Evolutionary conservation across 2,888 invertebrate species (phyloP).

Genomic region (Torymus tubicola): DNA sequence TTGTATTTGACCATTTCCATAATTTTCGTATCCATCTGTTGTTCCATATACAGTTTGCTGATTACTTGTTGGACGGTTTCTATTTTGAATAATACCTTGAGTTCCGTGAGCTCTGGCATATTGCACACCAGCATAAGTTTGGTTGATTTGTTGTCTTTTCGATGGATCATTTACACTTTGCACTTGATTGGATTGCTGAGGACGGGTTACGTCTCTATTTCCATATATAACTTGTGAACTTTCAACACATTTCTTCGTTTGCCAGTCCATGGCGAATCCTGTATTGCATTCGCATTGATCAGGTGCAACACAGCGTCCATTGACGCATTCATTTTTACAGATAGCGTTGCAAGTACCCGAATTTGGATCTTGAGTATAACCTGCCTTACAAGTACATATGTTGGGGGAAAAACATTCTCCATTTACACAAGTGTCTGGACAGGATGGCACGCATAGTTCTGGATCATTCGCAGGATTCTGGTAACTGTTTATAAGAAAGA

Average conservation of each 20-base stretch:
- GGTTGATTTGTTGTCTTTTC: neutral
- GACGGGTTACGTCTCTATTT: neutral
- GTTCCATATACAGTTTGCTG: neutral
- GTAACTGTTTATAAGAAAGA: conserved; percentile 63
- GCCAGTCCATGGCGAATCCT: conserved; percentile 69
- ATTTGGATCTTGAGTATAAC: conserved; percentile 66
- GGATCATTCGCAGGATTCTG: conserved; percentile 66
- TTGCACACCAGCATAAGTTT: neutral
- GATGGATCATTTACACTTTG: neutral
- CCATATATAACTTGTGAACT: neutral
- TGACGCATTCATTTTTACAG: conserved; percentile 71
- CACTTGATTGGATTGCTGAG: neutral
- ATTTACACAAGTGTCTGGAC: conserved; percentile 65
- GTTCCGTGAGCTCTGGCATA: conserved; percentile 5
- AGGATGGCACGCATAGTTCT: conserved; percentile 67
- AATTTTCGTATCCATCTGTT: neutral
- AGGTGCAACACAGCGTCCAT: conserved; percentile 78
- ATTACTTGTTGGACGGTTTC: neutral
- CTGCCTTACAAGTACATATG: conserved; percentile 67
- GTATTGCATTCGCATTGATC: conserved; percentile 79
- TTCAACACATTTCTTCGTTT: conserved; percentile 2
- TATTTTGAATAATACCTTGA: conserved; percentile 12
- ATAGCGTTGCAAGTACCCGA: conserved; percentile 57
- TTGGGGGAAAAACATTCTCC: conserved; percentile 68
- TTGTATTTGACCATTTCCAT: neutral